These are phyloP conservation scores for Hyles euphorbiae DNA, from an alignment of 1,140 invertebrate species.

Conservation along the genomic window DNA sequence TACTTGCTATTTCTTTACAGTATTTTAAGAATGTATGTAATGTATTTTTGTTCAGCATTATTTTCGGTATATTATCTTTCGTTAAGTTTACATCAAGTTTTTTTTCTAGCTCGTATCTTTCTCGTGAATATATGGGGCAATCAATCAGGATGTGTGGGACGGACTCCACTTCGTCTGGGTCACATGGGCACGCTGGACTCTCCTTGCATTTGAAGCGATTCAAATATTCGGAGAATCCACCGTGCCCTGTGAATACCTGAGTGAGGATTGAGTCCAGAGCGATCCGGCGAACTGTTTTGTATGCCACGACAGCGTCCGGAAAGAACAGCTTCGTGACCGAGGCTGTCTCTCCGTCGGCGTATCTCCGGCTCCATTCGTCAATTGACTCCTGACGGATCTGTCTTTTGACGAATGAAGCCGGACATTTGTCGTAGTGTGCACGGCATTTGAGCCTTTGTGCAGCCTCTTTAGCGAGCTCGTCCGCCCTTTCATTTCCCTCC, in stretches of 20 bases:
- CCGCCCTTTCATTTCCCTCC: not conserved
- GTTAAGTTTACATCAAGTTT: too few species aligned
- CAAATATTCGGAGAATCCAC: not conserved
- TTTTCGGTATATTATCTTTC: too few species aligned
- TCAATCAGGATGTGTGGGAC: not conserved
- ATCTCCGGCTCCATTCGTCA: not conserved
- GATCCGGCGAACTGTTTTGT: constrained; percentile 1
- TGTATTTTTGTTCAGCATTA: too few species aligned
- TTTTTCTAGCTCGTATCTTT: too few species aligned
- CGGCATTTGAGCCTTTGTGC: not conserved
- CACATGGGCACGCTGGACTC: not conserved
- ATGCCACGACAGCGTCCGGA: not conserved
- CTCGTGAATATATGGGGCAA: not conserved
- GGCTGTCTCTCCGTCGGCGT: not conserved
- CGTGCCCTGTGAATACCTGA: not conserved
- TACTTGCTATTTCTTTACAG: too few species aligned
- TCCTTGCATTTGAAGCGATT: not conserved
- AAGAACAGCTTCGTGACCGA: not conserved
- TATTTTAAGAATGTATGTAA: too few species aligned
- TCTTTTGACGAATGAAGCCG: not conserved
- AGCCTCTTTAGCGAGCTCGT: not conserved
- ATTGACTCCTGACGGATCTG: not conserved
- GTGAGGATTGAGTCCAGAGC: not conserved
- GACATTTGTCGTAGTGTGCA: not conserved
- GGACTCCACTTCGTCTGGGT: not conserved